Base-by-base conservation (phyloP, 1,140 invertebrate species). In the Aphelenchoides fujianensis region DNA sequence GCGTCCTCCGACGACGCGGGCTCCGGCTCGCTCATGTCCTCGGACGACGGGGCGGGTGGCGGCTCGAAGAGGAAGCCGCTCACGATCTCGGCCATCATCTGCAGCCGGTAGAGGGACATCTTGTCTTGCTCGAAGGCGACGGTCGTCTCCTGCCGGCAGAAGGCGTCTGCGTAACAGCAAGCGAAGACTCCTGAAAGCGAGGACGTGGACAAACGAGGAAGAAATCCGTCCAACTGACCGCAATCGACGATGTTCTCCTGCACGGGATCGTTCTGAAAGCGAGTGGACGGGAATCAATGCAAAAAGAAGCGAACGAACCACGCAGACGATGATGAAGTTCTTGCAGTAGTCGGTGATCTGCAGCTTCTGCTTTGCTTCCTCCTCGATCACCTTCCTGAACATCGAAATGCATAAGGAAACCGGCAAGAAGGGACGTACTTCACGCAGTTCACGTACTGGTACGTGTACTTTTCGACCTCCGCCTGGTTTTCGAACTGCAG, bases 161-260 rank as follows among this genome's bases (percentile, higher is more conserved):
- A 59, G 55, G 7, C 12, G 27, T 59, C 19, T 27, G 55, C 55
- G 19, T 7, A 59, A 23, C 55, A 19, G 55, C 5, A 19, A 27
- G 34, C 19, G 19, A 59, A 59, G 23, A 59, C 55, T 5, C 55
- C n/a, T n/a, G n/a, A n/a, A n/a, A n/a, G n/a, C n/a, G n/a, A n/a
- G n/a, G n/a, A n/a, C n/a, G n/a, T n/a, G n/a, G n/a, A n/a, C n/a
- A n/a, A n/a, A n/a, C n/a, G n/a, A n/a, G n/a, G n/a, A n/a, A n/a
- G n/a, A n/a, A n/a, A n/a, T n/a, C n/a, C n/a, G n/a, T n/a, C n/a
- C n/a, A n/a, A n/a, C n/a, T n/a, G n/a, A n/a, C n/a, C 55, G 55
- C 55, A 59, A 59, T 59, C 55, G 34, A 59, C 5, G 55, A 5
- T 16, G 34, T 59, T 59, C 27, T 7, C 27, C 55, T 59, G 55